Evolutionary conservation across 2,113 vertebrate genomes (phyloP).

Genomic region (Podarcis cretensis): DNA sequence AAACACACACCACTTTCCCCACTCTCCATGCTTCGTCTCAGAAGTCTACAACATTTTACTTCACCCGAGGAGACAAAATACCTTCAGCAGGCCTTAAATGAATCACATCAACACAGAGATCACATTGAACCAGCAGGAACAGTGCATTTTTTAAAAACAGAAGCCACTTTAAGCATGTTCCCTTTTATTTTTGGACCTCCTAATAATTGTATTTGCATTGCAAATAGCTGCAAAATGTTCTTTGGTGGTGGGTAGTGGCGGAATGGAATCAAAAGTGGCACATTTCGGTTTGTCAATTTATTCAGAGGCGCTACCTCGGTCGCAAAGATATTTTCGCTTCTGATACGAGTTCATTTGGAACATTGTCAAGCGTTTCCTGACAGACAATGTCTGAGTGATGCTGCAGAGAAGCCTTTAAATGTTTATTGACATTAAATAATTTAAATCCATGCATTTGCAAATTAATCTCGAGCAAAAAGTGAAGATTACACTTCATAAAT

Average conservation of each 20-base stretch:
- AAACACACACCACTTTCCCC: too few relatives aligned
- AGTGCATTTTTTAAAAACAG: neutral
- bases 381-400: slow-evolving; percentile 47
- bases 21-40: too few relatives aligned
- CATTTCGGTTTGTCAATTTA: slow-evolving; percentile 74
- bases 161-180: neutral
- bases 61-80: too few relatives aligned
- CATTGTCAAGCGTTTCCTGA: slow-evolving; percentile 60
- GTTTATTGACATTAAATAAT: slow-evolving; percentile 66
- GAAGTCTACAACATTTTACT: too few relatives aligned
- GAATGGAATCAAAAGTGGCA: slow-evolving; percentile 32
- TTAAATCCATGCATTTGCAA: slow-evolving; percentile 62
- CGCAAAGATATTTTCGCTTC: slow-evolving; percentile 66
- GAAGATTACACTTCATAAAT: slow-evolving; percentile 61
- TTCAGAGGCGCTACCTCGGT: slow-evolving; percentile 71
- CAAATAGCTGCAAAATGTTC: slow-evolving; percentile 40
- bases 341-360: slow-evolving; percentile 65
- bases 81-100: neutral
- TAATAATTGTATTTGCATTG: slow-evolving; percentile 11
- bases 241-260: slow-evolving; percentile 15
- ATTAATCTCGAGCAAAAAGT: slow-evolving; percentile 62
- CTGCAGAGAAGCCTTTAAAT: slow-evolving; percentile 56
- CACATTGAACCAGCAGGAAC: neutral
- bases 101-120: neutral
- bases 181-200: slow-evolving; percentile 1